Percentiles rank a stretch among this genome's conserved stretches.
Conservation (phyloP, 2,888 invertebrate genomes). For the Epirrhoe alternata region DNA sequence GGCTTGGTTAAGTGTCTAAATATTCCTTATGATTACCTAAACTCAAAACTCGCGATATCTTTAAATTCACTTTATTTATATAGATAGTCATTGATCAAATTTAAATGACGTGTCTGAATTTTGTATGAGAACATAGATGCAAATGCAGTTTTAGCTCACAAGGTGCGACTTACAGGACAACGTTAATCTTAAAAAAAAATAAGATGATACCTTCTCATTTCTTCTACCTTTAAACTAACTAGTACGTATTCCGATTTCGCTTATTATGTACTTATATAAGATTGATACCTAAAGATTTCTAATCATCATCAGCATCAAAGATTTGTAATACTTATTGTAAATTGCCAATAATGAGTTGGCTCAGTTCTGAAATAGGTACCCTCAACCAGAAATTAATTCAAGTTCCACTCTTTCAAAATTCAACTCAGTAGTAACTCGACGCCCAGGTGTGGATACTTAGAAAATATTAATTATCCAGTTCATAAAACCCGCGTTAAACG, state of each 20-base stretch:
- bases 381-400: background rate
- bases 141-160: too few relatives aligned
- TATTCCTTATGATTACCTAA: background rate
- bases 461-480: conserved; percentile 77
- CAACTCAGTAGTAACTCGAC: conserved; percentile 9
- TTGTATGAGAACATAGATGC: too few relatives aligned
- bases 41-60: background rate
- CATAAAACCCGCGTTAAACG: conserved; percentile 80
- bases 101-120: too few relatives aligned
- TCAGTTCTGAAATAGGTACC: background rate
- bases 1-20: background rate
- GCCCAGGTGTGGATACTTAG: conserved; percentile 42
- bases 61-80: background rate
- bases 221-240: too few relatives aligned
- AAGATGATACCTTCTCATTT: too few relatives aligned
- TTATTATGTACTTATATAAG: too few relatives aligned
- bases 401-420: conserved; percentile 8
- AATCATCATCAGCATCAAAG: too few relatives aligned
- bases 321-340: background rate
- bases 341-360: background rate
- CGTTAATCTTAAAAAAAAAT: too few relatives aligned
- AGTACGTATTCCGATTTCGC: too few relatives aligned
- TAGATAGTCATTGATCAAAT: too few relatives aligned
- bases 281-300: too few relatives aligned
- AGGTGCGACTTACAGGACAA: too few relatives aligned